Evolutionary conservation across 2,113 vertebrate genomes (phyloP), one percentile per base, ranked within the genome.

Genomic region (Hystrix cristata): DNA sequence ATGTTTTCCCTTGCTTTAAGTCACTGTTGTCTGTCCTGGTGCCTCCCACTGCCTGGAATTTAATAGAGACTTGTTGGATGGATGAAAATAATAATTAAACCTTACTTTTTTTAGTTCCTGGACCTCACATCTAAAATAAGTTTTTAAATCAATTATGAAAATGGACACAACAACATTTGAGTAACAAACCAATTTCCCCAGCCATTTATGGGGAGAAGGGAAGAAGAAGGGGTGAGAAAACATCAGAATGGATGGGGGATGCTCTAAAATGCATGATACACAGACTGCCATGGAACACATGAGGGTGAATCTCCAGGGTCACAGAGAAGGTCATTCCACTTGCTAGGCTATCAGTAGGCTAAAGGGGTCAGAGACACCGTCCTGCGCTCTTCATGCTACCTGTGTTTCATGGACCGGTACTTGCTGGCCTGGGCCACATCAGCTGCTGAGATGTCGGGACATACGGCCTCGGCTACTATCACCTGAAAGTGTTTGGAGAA

Each of bases 111-210:
- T 95, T 72, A 31, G 62, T 76, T 90, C 51, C 43, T 74, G 43
- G 74, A 9, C 4, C 62, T 85, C 46, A 88, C 0, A 65, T 62
- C 5, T 29, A n/a, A 93, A 88, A 27, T 13, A 65, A 5, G 13
- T 72, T 91, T 92, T 57, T 60, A 91, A 79, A 76, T 64, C 46
- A 82, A 31, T 57, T 7, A 43, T 48, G 29, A 87, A 92, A 94
- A 34, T 15, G 48, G 53, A 82, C 34, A 82, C 59, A 74, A 60
- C 1, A 51, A 55, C 15, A 38, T 13, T 60, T 86, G 21, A 76
- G n/a, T 46, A 82, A 78, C 46, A 93, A 90, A 78, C 0, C 14
- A 10, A 43, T 55, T 31, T 11, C 23, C 23, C 23, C 69, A 60
- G 11, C 19, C 3, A 51, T 71, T 86, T 69, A 93, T 65, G 51